Conservation (phyloP, 2,113 vertebrate genomes). For the Rhinogobius similis region DNA sequence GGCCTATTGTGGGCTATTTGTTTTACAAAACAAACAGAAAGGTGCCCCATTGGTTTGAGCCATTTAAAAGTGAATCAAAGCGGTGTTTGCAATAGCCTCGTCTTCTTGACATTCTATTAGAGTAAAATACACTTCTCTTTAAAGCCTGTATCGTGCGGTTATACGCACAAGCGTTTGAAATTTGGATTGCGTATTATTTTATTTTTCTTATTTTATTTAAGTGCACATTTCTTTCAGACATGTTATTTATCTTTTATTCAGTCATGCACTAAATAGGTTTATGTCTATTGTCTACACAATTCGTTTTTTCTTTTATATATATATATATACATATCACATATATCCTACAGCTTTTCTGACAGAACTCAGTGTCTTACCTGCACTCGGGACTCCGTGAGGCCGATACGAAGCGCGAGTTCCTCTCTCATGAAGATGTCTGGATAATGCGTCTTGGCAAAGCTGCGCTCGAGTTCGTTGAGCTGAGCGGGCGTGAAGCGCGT, state of each 20-base stretch:
- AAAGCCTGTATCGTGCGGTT: too few species aligned
- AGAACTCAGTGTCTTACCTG: conserved; percentile 81
- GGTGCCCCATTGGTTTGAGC: background rate
- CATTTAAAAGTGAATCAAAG: background rate
- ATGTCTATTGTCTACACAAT: background rate
- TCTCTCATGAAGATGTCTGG: conserved; percentile 97
- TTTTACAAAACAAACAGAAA: too few species aligned
- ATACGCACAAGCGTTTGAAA: too few species aligned
- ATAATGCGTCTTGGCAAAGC: conserved; percentile 97
- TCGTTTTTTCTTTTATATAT: too few species aligned
- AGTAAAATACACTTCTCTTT: too few species aligned
- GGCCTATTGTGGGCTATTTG: too few species aligned
- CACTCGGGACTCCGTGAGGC: conserved; percentile 93
- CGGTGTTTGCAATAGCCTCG: background rate
- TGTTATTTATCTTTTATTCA: background rate
- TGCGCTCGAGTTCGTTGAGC: conserved; percentile 94
- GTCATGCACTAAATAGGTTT: background rate
- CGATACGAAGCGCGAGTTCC: conserved; percentile 91
- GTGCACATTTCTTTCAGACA: background rate
- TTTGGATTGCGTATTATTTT: too few species aligned
- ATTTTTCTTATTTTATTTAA: background rate
- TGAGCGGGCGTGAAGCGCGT: conserved; percentile 96
- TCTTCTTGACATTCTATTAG: background rate
- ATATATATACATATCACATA: too few species aligned
- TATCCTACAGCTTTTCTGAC: background rate